Evolutionary conservation across 2,888 invertebrate genomes (phyloP), one percentile per base, ranked within the genome.

Genomic region (Heliconius ismenius): DNA sequence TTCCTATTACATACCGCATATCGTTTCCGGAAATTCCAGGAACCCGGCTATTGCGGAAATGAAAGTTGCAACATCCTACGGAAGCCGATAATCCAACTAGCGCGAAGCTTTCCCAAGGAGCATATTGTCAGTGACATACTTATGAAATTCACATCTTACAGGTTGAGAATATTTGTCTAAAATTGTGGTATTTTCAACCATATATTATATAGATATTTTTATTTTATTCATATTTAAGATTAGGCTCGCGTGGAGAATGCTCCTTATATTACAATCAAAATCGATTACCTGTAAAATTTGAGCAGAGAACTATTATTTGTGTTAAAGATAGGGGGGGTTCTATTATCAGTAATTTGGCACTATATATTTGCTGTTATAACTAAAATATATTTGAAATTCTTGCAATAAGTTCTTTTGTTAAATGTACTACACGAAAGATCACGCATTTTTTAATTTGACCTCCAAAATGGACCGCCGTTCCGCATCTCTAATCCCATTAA

Each of bases 1-100:
- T 70, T 64, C 62, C 68, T 49, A 39, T 6, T 32, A 26, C 49
- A 26, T 24, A 54, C 26, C 39, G 1, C 63, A 28, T 36, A 63
- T 49, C 49, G 64, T 58, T 76, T 72, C 64, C 72, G 72, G 43
- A 72, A 62, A 76, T 76, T 72, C n/a, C 64, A 72, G 70, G 32
- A 43, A 39, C 67, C 39, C 2, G 24, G 28, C 54, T 28, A 69
- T 76, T n/a, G 69, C 58, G 76, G 72, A 76, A 76, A 76, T 65
- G 54, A 72, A 72, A 64, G 58, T 76, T 58, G 58, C 64, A 72
- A 65, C 72, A 76, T 76, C 76, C 75, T 39, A 39, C 39, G 24
- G 75, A 76, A 64, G n/a, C 72, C 21, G 69, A 63, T 76, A 65
- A 72, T 24, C 26, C 36, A 39, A 58, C 58, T 62, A 26, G 39